Conservation (phyloP, 1,140 invertebrate genomes). For the Drosophila willistoni region DNA sequence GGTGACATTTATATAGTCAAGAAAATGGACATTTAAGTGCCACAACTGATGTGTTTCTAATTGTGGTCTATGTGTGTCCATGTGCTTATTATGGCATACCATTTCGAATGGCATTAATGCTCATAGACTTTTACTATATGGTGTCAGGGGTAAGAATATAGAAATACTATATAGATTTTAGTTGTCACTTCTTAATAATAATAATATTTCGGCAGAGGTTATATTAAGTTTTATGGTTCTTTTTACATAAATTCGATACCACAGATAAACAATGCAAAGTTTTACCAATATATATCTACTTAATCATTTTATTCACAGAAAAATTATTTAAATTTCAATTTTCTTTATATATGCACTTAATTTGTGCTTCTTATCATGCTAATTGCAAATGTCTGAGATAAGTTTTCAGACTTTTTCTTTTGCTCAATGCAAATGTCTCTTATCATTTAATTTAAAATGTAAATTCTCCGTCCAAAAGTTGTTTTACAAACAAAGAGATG, state of each 20-base stretch:
- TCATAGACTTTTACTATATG: background rate
- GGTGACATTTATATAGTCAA: background rate
- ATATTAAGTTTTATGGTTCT: too few species aligned
- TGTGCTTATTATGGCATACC: slow-evolving; percentile 3
- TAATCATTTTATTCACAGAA: too few species aligned
- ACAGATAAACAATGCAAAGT: too few species aligned
- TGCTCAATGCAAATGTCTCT: slow-evolving; percentile 1
- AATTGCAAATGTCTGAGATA: background rate
- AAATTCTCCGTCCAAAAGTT: slow-evolving; percentile 24
- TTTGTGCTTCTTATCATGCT: slow-evolving; percentile 5
- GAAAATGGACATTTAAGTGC: background rate
- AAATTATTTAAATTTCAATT: background rate
- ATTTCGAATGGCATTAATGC: background rate
- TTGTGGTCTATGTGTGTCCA: background rate
- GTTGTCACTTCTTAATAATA: background rate
- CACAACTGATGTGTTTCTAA: slow-evolving; percentile 11
- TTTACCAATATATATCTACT: too few species aligned
- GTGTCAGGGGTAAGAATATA: background rate
- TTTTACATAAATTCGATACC: too few species aligned
- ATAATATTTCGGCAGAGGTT: too few species aligned
- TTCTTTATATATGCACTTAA: background rate
- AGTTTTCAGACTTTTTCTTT: background rate
- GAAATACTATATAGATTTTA: background rate
- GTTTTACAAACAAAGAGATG: slow-evolving; percentile 26
- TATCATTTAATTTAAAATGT: slow-evolving; percentile 55